Evolutionary conservation across 2,113 vertebrate genomes (phyloP).

Genomic region (Amblyornis subalaris): DNA sequence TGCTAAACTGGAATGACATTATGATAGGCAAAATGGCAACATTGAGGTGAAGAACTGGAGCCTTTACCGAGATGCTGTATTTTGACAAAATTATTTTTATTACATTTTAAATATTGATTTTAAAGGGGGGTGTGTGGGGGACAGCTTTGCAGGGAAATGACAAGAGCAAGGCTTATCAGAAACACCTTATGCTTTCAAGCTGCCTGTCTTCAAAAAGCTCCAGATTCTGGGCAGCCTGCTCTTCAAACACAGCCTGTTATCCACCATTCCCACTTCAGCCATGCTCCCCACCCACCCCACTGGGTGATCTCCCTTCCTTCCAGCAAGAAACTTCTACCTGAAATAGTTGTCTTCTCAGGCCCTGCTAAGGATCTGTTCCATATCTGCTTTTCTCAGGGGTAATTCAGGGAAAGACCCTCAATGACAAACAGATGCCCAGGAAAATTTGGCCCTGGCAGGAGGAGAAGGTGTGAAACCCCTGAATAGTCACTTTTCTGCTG

Average conservation of each 20-base stretch:
- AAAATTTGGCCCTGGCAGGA: not conserved
- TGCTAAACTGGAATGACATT: not conserved
- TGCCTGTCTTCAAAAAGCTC: not conserved
- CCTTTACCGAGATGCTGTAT: not conserved
- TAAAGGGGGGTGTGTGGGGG: rapidly evolving
- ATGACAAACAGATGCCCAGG: not conserved
- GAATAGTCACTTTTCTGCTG: not conserved
- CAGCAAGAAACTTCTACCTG: not conserved
- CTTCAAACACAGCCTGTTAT: not conserved
- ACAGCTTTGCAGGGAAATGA: not conserved
- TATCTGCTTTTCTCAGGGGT: not conserved
- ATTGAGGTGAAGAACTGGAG: not conserved
- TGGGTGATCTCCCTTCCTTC: not conserved
- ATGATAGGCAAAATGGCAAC: not conserved
- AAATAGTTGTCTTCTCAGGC: not conserved
- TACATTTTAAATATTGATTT: not conserved
- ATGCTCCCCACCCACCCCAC: rapidly evolving
- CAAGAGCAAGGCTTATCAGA: not conserved
- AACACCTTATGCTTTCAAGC: not conserved
- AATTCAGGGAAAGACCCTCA: not conserved
- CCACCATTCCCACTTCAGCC: not conserved
- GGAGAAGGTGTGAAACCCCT: not conserved
- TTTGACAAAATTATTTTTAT: not conserved
- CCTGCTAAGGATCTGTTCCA: not conserved
- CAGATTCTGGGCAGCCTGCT: not conserved